Conservation (phyloP, 2,797 vertebrate genomes). For the Epinephelus malabaricus region DNA sequence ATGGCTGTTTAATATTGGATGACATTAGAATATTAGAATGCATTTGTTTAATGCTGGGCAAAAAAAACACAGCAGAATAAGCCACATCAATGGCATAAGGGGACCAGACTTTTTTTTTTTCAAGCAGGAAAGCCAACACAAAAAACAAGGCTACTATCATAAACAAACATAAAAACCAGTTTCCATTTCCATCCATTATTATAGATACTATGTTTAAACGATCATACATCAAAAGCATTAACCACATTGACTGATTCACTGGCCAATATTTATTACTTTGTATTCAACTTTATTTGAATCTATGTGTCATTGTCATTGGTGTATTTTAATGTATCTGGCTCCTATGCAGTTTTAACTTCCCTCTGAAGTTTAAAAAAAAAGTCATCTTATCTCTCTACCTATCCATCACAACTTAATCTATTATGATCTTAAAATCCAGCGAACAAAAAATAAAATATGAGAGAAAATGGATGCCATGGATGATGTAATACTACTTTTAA, state of each 20-base stretch:
- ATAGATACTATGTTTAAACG: background rate
- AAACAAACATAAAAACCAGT: background rate
- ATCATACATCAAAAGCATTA: background rate
- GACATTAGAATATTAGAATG: constrained; percentile 54
- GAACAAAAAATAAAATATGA: background rate
- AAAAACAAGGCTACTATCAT: background rate
- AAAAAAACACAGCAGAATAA: constrained; percentile 18
- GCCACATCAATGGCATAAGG: constrained; percentile 25
- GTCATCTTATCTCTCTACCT: too few relatives aligned
- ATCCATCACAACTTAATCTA: background rate
- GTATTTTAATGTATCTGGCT: too few relatives aligned
- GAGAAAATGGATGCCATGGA: background rate
- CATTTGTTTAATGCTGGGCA: constrained; percentile 45
- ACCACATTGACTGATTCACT: background rate
- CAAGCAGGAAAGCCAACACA: constrained; percentile 1
- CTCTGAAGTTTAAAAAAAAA: too few relatives aligned
- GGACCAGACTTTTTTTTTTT: background rate
- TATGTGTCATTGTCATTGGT: too few relatives aligned
- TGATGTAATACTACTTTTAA: background rate
- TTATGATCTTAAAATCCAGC: background rate
- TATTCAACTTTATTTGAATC: too few relatives aligned
- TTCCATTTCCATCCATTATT: background rate
- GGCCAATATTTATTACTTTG: background rate
- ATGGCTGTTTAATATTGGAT: constrained; percentile 68
- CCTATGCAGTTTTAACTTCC: too few relatives aligned